Base-by-base conservation (phyloP, 2,113 vertebrate genomes). In the Anser brachyrhynchus region DNA sequence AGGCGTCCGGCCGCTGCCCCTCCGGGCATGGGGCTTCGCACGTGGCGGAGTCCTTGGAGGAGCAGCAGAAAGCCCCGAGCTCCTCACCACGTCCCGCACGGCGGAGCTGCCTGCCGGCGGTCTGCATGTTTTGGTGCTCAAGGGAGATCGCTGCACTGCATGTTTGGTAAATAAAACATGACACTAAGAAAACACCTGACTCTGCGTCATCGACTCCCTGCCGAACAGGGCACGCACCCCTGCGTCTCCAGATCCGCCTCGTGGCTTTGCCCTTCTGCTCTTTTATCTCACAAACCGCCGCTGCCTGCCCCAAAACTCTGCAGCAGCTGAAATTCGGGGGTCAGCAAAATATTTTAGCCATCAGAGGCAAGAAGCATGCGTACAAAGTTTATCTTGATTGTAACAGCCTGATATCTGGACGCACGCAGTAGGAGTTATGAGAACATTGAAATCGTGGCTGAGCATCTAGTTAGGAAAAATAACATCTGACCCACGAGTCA, bases 141-240 rank as follows among this genome's bases (percentile, higher is more conserved):
- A 94, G 51, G 77, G 81, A 92, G 76, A 90, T 57, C 41, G 5
- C 2, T 3, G 57, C 69, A 2, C 37, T 17, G 69, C 8, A 14
- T 84, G 70, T 96, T 96, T 95, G 61, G 76, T 94, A 95, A 97
- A 97, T 94, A 95, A 93, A 97, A 96, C 37, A 89, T 33, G 89
- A 96, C 61, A 92, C 95, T 93, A 93, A 94, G 86, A 94, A 96
- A 96, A 95, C 58, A 93, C 69, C 73, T 41, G 85, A 67, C 72
- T 41, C 69, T 86, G 94, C 87, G 84, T 96, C 92, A 95, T 20
- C 83, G 46, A 8, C 88, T 94, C 52, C 76, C 57, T 84, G 35
- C 39, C 2, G 2, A 94, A 11, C 75, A 88, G 82, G 69, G 61
- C 88, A 77, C 2, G 0, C 88, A 77, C 65, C 79, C 73, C 65